Evolutionary conservation across 1,140 invertebrate genomes (phyloP).

Genomic region (Camponotus floridanus): DNA sequence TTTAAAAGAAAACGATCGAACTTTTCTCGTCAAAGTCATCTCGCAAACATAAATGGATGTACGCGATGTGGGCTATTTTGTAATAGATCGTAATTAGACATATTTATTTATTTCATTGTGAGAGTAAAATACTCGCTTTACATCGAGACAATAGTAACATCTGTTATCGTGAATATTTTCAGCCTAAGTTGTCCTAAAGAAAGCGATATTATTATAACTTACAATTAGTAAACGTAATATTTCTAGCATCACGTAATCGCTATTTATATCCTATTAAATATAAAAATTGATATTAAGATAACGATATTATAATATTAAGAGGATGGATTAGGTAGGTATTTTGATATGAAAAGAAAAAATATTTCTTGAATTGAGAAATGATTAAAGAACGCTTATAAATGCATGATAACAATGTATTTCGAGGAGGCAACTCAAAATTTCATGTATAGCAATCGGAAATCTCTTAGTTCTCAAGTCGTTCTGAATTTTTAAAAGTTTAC

Average conservation of each 20-base stretch:
- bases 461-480: not conserved
- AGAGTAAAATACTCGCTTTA: conserved; percentile 44
- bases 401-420: not conserved
- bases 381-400: not conserved
- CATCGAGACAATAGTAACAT: conserved; percentile 38
- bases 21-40: not conserved
- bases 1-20: not conserved
- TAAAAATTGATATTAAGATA: not conserved
- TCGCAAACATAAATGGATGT: not conserved
- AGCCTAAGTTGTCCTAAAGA: conserved; percentile 9
- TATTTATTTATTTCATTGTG: conserved; percentile 44
- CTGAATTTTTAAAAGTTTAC: not conserved
- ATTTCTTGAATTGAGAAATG: conserved; percentile 4
- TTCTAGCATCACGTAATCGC: conserved; percentile 9
- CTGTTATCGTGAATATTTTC: not conserved
- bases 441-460: not conserved
- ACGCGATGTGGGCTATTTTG: not conserved
- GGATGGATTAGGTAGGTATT: conserved; percentile 6
- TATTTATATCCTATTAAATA: conserved; percentile 33
- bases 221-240: conserved; percentile 27
- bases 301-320: not conserved
- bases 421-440: conserved; percentile 14
- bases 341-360: conserved; percentile 37
- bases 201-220: conserved; percentile 20
- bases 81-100: conserved; percentile 11